These are phyloP conservation scores for Ischnus inquisitorius DNA, from an alignment of 2,888 invertebrate genomes.

Conservation along the genomic window DNA sequence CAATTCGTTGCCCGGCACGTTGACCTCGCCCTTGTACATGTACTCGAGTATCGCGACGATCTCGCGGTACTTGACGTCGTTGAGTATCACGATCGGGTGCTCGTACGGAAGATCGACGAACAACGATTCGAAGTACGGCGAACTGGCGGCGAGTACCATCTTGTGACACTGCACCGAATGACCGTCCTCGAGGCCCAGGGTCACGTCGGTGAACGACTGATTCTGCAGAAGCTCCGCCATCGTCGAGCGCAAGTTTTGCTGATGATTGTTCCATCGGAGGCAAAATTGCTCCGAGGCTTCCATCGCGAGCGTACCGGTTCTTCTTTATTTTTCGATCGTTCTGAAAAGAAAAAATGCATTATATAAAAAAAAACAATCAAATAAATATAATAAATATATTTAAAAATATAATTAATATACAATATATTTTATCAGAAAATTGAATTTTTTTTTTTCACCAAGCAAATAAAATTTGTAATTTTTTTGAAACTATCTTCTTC, in stretches of 20 bases:
- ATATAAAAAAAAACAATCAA: neutral
- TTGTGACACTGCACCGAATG: slow-evolving; percentile 89
- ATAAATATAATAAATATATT: too few relatives aligned
- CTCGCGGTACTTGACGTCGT: slow-evolving; percentile 92
- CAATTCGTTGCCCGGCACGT: slow-evolving; percentile 93
- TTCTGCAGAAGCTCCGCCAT: slow-evolving; percentile 88
- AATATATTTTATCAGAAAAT: too few relatives aligned
- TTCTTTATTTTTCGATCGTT: neutral
- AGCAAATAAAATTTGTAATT: too few relatives aligned
- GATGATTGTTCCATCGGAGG: slow-evolving; percentile 90
- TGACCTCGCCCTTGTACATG: slow-evolving; percentile 97
- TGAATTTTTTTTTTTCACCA: too few relatives aligned
- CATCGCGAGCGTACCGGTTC: slow-evolving; percentile 73
- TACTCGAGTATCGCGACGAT: slow-evolving; percentile 96
- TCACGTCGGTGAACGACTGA: slow-evolving; percentile 89
- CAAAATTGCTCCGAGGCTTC: slow-evolving; percentile 87
- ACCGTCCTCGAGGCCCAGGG: slow-evolving; percentile 88
- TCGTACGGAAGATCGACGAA: slow-evolving; percentile 88
- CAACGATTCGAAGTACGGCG: slow-evolving; percentile 88
- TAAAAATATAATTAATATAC: too few relatives aligned
- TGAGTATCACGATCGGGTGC: slow-evolving; percentile 88
- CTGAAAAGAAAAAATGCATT: slow-evolving; percentile 36
- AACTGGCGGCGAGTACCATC: slow-evolving; percentile 89
- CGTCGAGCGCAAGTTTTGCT: slow-evolving; percentile 88
- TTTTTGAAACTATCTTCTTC: too few relatives aligned